phyloP scores from a whole-genome alignment of 2,113 vertebrate genomes.

The Anas platyrhynchos region DNA sequence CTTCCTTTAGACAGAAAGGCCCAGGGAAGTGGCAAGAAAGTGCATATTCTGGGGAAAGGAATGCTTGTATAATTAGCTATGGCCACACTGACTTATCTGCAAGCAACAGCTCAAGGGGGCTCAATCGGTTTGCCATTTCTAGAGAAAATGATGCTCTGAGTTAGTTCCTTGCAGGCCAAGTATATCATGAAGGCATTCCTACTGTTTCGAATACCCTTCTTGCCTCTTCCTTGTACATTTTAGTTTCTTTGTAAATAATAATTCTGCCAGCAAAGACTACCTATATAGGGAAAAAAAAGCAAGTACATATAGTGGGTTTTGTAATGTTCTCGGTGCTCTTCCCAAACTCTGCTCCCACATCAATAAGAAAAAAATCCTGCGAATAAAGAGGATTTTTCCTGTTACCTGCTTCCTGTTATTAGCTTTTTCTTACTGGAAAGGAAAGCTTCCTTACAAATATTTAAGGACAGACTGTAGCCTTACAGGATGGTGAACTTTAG shows the following conservation, averaged over 20 bases:
- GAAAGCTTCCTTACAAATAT: background rate
- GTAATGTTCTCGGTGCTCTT: background rate
- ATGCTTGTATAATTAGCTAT: background rate
- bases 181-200: background rate
- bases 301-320: background rate
- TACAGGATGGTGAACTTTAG: constrained; percentile 97
- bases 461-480: constrained; percentile 21
- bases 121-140: background rate
- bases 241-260: background rate
- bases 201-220: background rate
- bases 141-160: background rate
- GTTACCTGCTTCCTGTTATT: background rate
- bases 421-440: constrained; percentile 5
- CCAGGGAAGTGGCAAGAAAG: background rate
- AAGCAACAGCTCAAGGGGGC: background rate
- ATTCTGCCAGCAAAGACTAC: background rate
- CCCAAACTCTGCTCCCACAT: background rate
- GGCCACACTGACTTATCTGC: background rate
- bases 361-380: background rate
- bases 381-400: background rate
- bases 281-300: background rate
- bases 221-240: background rate
- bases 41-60: background rate
- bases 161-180: background rate
- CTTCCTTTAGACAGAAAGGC: background rate